phyloP scores from a whole-genome alignment of 2,113 vertebrate species.

The Turnix velox region DNA sequence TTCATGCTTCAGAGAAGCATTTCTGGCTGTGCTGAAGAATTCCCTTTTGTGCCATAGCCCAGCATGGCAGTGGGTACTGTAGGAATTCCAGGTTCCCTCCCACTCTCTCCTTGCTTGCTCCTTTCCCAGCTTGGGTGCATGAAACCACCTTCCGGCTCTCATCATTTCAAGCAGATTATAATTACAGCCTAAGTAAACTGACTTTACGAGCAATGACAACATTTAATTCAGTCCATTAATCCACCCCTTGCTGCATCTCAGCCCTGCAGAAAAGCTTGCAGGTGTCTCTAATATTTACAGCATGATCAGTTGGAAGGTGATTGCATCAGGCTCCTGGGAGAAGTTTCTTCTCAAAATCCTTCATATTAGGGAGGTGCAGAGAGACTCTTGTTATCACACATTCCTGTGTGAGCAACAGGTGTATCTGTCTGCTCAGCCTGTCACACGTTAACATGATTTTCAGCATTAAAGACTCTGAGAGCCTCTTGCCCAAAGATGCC shows the following conservation, averaged over 20 bases:
- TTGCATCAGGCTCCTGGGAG: neutral
- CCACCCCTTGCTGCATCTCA: neutral
- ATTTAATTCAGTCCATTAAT: constrained; percentile 32
- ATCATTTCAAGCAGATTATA: neutral
- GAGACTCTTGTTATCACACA: accelerated
- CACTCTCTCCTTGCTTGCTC: neutral
- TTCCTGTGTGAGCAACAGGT: neutral
- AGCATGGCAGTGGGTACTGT: accelerated
- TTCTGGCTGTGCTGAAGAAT: neutral
- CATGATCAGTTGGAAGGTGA: neutral
- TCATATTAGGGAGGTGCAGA: neutral
- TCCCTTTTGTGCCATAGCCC: neutral
- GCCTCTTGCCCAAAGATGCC: neutral
- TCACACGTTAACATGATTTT: neutral
- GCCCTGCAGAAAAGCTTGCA: neutral
- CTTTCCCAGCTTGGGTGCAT: neutral
- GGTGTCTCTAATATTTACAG: neutral
- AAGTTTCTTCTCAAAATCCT: neutral
- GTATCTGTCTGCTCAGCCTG: neutral
- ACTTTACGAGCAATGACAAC: constrained; percentile 1
- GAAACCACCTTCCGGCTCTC: neutral
- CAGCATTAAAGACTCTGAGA: neutral
- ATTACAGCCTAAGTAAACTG: constrained; percentile 22
- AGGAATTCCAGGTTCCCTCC: neutral
- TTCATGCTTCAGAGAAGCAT: neutral